Base-by-base conservation (phyloP, 2,888 invertebrate species). In the Galeruca laticollis region DNA sequence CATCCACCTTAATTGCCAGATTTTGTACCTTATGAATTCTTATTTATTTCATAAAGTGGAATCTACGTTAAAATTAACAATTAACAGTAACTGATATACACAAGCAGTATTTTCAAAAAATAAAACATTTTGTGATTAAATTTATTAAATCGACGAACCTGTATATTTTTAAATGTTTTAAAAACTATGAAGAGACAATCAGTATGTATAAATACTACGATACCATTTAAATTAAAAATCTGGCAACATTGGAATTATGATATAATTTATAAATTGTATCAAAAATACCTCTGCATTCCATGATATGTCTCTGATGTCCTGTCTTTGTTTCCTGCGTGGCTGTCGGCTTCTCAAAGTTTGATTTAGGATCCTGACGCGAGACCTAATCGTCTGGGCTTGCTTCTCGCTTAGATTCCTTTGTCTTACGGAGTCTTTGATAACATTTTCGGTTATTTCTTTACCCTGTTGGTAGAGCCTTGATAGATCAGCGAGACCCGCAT, bases 241-340 rank as follows among this genome's bases (percentile, higher is more conserved):
- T 49, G 68, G 68, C 68, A 69, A 69, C 63, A 40, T 64, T 60
- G 69, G 21, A 63, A 57, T 31, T 37, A 37, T 57, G 5, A 26
- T 51, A 66, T 37, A 57, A 20, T 21, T 21, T 54, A 37, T 54
- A 54, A 21, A 68, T 64, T 26, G 35, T 54, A 52, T 64, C 57
- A 60, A 65, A 69, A 62, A 68, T 81, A 94, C 94, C 89, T 94
- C 94, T 75, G 92, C 88, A 86, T 94, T 94, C 84, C 93, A 90
- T 81, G 94, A 93, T 61, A 95, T 92, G 85, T 95, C 94, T 77
- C 95, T 86, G 71, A 95, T 93, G 83, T 95, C 95, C 13, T 88
- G 87, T 49, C 88, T 82, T 61, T 86, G 87, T 75, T 88, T 88
- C 71, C 93, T 88, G 49, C 83, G 76, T n/a, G 91, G 88, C 60